Conservation (phyloP, 2,797 vertebrate species). For the Malurus leucopterus region DNA sequence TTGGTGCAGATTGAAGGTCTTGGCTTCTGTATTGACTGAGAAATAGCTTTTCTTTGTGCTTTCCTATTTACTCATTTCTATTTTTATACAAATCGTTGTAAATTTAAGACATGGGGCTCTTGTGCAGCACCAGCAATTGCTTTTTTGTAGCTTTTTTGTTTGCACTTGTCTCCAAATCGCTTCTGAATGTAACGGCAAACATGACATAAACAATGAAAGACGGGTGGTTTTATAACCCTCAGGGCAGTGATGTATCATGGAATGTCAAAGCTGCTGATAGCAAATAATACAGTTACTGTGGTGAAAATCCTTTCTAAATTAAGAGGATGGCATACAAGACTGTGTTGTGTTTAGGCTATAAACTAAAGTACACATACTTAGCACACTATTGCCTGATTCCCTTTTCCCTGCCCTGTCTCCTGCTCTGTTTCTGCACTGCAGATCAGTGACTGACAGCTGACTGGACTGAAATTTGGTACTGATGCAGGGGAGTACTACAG, state of each 20-base stretch:
- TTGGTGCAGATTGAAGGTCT: background rate
- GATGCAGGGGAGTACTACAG: accelerated
- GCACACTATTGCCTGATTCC: background rate
- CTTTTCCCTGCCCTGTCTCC: background rate
- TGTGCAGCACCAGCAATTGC: background rate
- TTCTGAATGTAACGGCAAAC: background rate
- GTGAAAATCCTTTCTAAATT: background rate
- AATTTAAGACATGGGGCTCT: background rate
- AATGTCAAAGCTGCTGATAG: background rate
- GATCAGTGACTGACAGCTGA: background rate
- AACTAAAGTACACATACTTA: background rate
- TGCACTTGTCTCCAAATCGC: background rate
- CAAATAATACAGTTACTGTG: background rate
- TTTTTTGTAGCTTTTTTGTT: background rate
- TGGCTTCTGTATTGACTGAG: background rate
- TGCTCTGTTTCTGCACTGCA: background rate
- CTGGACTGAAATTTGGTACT: background rate
- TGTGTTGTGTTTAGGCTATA: background rate
- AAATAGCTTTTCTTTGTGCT: background rate
- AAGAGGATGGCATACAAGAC: background rate
- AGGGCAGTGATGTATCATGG: background rate
- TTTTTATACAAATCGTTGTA: background rate
- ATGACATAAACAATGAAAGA: background rate
- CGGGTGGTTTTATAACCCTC: background rate
- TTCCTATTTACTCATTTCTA: background rate